Evolutionary conservation across 2,113 vertebrate species (phyloP), one percentile per base, ranked within the genome.

Genomic region (Orycteropus afer): DNA sequence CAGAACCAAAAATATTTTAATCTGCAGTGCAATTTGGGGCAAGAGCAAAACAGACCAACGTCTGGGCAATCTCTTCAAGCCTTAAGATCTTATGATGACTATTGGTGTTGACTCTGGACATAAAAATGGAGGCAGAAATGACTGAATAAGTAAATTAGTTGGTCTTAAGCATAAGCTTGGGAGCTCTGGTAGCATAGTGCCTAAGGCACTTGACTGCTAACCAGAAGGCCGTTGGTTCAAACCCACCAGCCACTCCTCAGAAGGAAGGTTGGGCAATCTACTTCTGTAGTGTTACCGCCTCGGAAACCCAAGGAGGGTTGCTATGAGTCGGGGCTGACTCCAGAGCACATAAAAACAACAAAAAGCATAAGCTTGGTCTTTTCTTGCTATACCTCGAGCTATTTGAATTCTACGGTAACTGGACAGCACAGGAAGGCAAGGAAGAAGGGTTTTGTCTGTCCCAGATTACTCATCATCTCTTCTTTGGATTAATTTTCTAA

Each of bases 371-470:
- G 3, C 63, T 55, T 82, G 23, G 20, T 47, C 27, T 93, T 85
- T 87, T 79, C 57, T 88, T 80, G 34, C 34, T 86, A 80, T 23
- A 81, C 47, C 40, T 80, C 67, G 89, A 59, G 51, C 76, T 91
- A 80, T 93, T 89, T 96, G 87, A 57, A 94, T 84, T 95, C 74
- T 91, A 32, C 59, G 49, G 78, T 71, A 91, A 17, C 9, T 49
- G 37, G 47, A 78, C 45, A 15, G 47, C 32, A 90, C 0, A 53
- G 47, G 57, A 93, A 85, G 27, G 25, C 67, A 93, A 77, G 29
- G 29, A n/a, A 61, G 32, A 49, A 73, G n/a, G 37, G 7, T 34
- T 80, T 15, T 51, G 18, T 51, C 27, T 85, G 79, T 65, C 34
- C 51, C 42, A 85, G 57, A 84, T 81, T 77, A 84, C 61, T 67